Evolutionary conservation across 2,797 vertebrate genomes (phyloP), one percentile per base, ranked within the genome.

Genomic region (Salmo trutta): DNA sequence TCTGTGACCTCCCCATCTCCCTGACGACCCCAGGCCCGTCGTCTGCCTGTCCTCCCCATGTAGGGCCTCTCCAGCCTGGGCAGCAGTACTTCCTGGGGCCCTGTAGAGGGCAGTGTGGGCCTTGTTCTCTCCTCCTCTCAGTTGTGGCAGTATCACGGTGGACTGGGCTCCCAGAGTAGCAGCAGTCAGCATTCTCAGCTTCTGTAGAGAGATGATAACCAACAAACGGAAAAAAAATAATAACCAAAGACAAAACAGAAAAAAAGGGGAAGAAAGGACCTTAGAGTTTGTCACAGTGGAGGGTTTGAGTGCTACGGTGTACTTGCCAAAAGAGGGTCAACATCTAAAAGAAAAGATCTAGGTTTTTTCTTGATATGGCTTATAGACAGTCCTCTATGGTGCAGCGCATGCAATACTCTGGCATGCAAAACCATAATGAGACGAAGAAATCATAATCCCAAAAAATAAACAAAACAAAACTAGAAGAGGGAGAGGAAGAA

Each of bases 351-450:
- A 93, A 90, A 91, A 87, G 88, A 85, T 93, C 93, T 93, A 93
- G 88, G 88, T 92, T 93, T 91, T 94, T 91, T 94, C 88, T 94
- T 90, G 90, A 93, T 92, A 93, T 94, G 93, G 93, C 92, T 95
- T 94, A 94, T 92, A 93, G 93, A 95, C 94, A 95, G 95, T 96
- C 96, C 96, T 98, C 96, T 95, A 98, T 97, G 96, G 96, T 96
- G 97, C 97, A 97, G 96, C 95, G 94, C 98, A 99, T 99, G 98
- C 98, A 99, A 96, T 47, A 95, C 96, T 95, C 95, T 91, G 91
- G 93, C 97, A 98, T 98, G 97, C 97, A 98, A 95, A 96, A 96
- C 92, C 94, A 95, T 95, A 96, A 95, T 94, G 93, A 95, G 87
- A 94, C 89, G 88, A 93, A 93, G 83, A 93, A 95, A 93, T 70